Evolutionary conservation across 1,140 invertebrate genomes (phyloP), one percentile per base, ranked within the genome.

Genomic region (Leptinotarsa texana): DNA sequence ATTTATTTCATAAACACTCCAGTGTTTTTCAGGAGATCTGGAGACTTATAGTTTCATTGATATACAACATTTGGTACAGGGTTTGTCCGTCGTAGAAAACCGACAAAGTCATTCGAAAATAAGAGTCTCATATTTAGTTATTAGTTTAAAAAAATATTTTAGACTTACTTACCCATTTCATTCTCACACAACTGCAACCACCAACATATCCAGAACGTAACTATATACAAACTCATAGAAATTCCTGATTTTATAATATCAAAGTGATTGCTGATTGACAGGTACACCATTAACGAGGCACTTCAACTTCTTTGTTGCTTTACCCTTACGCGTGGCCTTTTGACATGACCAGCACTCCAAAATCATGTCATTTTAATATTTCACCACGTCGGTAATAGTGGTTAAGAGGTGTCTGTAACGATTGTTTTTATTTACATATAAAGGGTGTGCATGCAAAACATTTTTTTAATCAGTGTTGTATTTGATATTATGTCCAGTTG

Each of bases 351-450:
- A 65, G 22, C 68, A 65, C 15, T 73, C 18, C n/a, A 71, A 69
- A 76, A 75, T 69, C 69, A 17, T 74, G 78, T 77, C 75, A 72
- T 22, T 79, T 79, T 75, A 79, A 79, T 79, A 77, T 75, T 77
- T 79, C 69, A 77, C 75, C 42, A 75, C 24, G 69, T 24, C 48
- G 49, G 21, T 49, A 70, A 57, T 18, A 11, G 47, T 70, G 69
- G 47, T 70, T 57, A 70, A 48, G 57, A 27, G 69, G 21, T 65
- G 63, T 65, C 63, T 6, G 63, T 57, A 57, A 57, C n/a, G 51
- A 57, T 57, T 57, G 6, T 42, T 42, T 42, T 57, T 1, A 57
- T 18, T 57, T 17, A 57, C 51, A 17, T 57, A 57, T 57, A 57
- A 57, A 18, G 51, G 51, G 51, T 18, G 13, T 57, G 15, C 51